Conservation (phyloP, 2,113 vertebrate species). For the Dicentrarchus labrax region DNA sequence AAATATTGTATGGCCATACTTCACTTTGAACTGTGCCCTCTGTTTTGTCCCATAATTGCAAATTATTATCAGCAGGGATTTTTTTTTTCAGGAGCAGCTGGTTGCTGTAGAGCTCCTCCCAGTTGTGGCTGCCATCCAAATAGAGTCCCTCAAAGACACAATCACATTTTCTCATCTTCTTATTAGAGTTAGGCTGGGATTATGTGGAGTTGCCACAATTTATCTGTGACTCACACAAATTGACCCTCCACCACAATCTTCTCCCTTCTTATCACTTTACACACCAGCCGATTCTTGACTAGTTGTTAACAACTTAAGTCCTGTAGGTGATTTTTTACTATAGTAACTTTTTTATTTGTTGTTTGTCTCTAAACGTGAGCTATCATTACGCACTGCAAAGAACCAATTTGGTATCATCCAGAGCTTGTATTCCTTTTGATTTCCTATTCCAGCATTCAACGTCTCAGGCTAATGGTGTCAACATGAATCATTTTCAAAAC, state of each 20-base stretch:
- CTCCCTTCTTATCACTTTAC: slow-evolving; percentile 61
- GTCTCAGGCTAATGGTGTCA: background rate
- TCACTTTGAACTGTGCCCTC: slow-evolving; percentile 60
- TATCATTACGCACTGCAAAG: background rate
- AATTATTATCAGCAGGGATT: slow-evolving; percentile 52
- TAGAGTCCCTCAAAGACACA: slow-evolving; percentile 65
- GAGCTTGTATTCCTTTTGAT: slow-evolving; percentile 29
- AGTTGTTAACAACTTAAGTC: slow-evolving; percentile 44
- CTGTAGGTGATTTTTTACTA: background rate
- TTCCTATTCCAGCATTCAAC: background rate
- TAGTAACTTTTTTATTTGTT: slow-evolving; percentile 26
- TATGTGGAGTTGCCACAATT: slow-evolving; percentile 65
- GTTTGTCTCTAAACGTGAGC: background rate
- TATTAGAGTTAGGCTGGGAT: slow-evolving; percentile 73
- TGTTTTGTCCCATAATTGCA: slow-evolving; percentile 70
- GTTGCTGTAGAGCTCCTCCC: slow-evolving; percentile 50
- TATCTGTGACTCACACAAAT: slow-evolving; percentile 72
- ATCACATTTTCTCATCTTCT: slow-evolving; percentile 77
- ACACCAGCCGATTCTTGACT: slow-evolving; percentile 37
- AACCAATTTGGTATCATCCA: background rate
- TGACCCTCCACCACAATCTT: slow-evolving; percentile 72
- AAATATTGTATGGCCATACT: slow-evolving; percentile 69
- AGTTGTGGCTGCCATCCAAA: slow-evolving; percentile 62
- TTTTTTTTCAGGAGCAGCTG: slow-evolving; percentile 45
- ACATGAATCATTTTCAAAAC: background rate